A percentile compares a stretch with the other conserved stretches of the same genome.
These are phyloP conservation scores for Spialia ferax DNA, from an alignment of 2,888 invertebrate species.

Conservation along the genomic window DNA sequence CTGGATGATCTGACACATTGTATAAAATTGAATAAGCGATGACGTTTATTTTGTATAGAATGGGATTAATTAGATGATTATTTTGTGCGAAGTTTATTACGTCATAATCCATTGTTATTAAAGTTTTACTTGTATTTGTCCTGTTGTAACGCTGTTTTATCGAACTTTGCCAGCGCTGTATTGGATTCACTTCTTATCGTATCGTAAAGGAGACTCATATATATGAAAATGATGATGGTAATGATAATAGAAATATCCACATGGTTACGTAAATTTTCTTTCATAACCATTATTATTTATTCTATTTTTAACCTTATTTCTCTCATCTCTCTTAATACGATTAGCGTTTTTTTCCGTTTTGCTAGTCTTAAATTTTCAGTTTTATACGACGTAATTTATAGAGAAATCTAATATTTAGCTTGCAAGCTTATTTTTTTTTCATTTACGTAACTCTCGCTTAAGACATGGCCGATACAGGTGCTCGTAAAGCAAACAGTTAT, in stretches of 20 bases:
- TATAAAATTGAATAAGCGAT: conserved; percentile 24
- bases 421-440: not conserved
- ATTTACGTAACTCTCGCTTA: not conserved
- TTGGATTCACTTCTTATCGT: not conserved
- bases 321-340: too few species aligned
- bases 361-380: not conserved
- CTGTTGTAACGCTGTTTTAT: not conserved
- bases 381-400: not conserved
- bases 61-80: not conserved
- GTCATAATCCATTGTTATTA: not conserved
- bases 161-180: not conserved
- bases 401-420: not conserved
- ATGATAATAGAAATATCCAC: too few species aligned
- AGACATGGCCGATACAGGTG: not conserved
- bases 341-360: not conserved
- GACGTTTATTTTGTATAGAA: not conserved
- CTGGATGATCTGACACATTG: conserved; percentile 48
- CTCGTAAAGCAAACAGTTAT: not conserved
- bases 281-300: too few species aligned
- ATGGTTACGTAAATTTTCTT: too few species aligned
- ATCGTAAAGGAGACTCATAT: too few species aligned
- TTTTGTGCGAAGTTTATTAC: not conserved
- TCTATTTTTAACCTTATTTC: too few species aligned
- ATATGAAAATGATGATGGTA: too few species aligned
- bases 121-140: not conserved